Base-by-base conservation (phyloP, 2,888 invertebrate genomes). In the Cephus runcator region DNA sequence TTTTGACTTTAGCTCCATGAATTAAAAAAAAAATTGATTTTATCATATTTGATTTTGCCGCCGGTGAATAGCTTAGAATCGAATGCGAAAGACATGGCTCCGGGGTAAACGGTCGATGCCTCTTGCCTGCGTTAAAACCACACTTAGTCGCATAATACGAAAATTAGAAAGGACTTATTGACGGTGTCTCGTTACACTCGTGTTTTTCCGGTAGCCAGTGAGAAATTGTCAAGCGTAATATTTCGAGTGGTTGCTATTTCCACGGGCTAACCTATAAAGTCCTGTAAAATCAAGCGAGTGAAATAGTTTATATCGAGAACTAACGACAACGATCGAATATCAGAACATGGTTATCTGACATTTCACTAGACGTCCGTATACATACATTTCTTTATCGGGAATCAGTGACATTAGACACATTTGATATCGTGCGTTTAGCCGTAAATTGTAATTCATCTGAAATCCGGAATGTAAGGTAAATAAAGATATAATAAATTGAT, bases 121-220 rank as follows among this genome's bases (percentile, higher is more conserved):
- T 15, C 56, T 56, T 56, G 56, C 56, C 23, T 56, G 56, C 56
- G 56, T 56, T 56, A 56, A 56, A 56, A 56, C 56, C 6, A 23
- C 56, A 56, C 56, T 56, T 56, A 56, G 56, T 56, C 56, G 56
- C 23, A 56, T 56, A 56, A 74, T 36, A 74, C 30, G 74, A 74
- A 74, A 74, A 74, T 74, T 74, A 74, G 74, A 74, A 74, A 74
- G 74, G 74, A 31, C 74, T 35, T 56, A 56, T 56, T 23, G 56
- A 56, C 56, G 56, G 56, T 56, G 56, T 23, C 23, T 23, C 56
- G 56, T 56, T 56, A 56, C 9, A 56, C 23, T 56, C 56, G 23
- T 56, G 56, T 71, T 34, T 71, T 34, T 71, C 71, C 71, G 71
- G 71, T 71, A 34, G 30, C 71, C 30, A 3, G 71, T 71, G 34